Evolutionary conservation across 2,888 invertebrate species (phyloP), one percentile per base, ranked within the genome.

Genomic region (Dichetophora obliterata): DNA sequence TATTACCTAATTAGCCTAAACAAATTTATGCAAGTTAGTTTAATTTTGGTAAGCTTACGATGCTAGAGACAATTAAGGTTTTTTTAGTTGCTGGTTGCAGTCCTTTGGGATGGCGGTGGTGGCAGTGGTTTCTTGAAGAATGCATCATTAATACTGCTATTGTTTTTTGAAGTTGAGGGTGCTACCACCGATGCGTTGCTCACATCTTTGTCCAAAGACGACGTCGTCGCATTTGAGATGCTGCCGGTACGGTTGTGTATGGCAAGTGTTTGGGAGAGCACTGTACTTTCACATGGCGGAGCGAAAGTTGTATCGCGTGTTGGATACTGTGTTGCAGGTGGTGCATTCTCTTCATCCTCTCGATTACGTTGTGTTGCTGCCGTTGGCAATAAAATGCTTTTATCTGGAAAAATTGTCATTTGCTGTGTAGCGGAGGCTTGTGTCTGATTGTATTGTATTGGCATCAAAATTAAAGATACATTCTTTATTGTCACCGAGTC

Each of bases 401-500:
- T 74, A 5, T 65, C 24, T 5, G 31, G 27, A 27, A 0, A 16
- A 31, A 3, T 72, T 50, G 75, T 52, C 11, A 76, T 63, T 9
- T 65, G 24, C n/a, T 50, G 66, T 43, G 68, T 68, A 48, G 75
- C 61, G 37, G 50, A 2, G 50, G 54, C 19, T 31, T 78, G 65
- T 0, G 84, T 19, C 4, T 50, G 61, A 24, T 54, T 27, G 19
- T 54, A 14, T 37, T 74, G 85, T 54, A 54, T 24, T 31, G 48
- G 59, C n/a, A 54, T 43, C 11, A 74, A 43, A 27, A 66, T 19
- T 4, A 54, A 66, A 43, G 84, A 84, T 50, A 85, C 85, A 82
- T 92, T 92, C 9, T 91, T 89, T 0, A 97, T 90, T 0, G 94
- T 92, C 0, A 95, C 91, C 0, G 95, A 93, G 83, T 95, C 94